Percentiles rank a stretch among this genome's conserved stretches.
These are phyloP conservation scores for Isoperla grammatica DNA, from an alignment of 2,888 invertebrate species.

Conservation along the genomic window DNA sequence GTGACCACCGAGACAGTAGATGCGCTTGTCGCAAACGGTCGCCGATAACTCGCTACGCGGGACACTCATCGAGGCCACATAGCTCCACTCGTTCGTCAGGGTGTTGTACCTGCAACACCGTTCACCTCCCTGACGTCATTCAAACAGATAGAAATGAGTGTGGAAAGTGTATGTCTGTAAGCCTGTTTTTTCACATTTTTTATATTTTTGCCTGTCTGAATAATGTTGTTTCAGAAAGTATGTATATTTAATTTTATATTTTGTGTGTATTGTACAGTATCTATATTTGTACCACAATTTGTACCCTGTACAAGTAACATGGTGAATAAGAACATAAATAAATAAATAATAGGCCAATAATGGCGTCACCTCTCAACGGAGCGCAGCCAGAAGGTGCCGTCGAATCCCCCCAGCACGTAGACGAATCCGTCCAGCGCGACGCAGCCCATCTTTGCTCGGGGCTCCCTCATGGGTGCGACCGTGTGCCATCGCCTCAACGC, in stretches of 20 bases:
- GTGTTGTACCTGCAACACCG: slow-evolving; percentile 35
- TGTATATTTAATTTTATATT: no score
- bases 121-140: not conserved
- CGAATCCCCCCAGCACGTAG: slow-evolving; percentile 39
- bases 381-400: slow-evolving; percentile 37
- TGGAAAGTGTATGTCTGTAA: no score
- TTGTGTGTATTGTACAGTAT: no score
- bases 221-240: no score
- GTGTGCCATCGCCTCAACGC: slow-evolving; percentile 36
- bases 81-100: slow-evolving; percentile 38
- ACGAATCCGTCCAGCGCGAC: slow-evolving; percentile 37
- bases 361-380: slow-evolving; percentile 39
- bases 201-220: no score
- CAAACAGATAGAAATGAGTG: no score
- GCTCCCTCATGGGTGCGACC: slow-evolving; percentile 37
- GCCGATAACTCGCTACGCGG: slow-evolving; percentile 38
- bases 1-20: slow-evolving; percentile 39
- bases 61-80: slow-evolving; percentile 37
- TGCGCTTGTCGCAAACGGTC: slow-evolving; percentile 37
- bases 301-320: no score
- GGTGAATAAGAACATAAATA: no score
- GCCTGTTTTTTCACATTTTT: no score
- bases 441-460: slow-evolving; percentile 37
- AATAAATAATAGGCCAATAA: no score
- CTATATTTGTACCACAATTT: no score